phyloP scores from a whole-genome alignment of 2,113 vertebrate genomes.

The Physeter macrocephalus region DNA sequence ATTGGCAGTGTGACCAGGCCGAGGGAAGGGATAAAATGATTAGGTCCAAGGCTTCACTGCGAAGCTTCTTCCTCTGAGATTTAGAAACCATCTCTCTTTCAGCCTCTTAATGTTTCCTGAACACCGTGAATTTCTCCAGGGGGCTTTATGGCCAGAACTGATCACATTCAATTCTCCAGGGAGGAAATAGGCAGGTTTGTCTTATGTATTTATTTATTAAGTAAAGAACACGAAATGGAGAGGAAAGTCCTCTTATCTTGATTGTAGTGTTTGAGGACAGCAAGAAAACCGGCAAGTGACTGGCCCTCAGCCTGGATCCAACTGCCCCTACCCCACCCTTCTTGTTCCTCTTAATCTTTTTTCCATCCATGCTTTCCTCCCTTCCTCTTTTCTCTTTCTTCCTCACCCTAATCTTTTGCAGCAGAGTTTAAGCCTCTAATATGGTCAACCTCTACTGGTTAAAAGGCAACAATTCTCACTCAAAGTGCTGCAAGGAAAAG shows the following conservation, averaged over 20 bases:
- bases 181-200: slow-evolving; percentile 60
- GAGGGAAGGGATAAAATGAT: slow-evolving; percentile 68
- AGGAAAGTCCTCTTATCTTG: background rate
- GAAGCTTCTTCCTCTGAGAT: slow-evolving; percentile 63
- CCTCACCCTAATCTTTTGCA: background rate
- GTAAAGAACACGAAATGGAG: background rate
- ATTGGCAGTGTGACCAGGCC: slow-evolving; percentile 61
- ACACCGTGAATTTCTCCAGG: slow-evolving; percentile 73
- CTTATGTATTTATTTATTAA: slow-evolving; percentile 66
- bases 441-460: background rate
- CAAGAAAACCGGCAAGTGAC: background rate
- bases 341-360: background rate
- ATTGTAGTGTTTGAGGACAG: background rate
- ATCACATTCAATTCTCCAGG: slow-evolving; percentile 51
- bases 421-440: background rate
- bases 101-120: slow-evolving; percentile 73
- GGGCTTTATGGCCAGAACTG: slow-evolving; percentile 64
- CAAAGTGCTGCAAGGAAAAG: background rate
- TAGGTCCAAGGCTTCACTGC: slow-evolving; percentile 58
- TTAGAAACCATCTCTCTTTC: slow-evolving; percentile 71
- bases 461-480: background rate
- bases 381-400: background rate
- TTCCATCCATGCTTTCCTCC: background rate
- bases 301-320: background rate
- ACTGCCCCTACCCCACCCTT: background rate